Evolutionary conservation across 2,113 vertebrate genomes (phyloP).

Genomic region (Psittacus erithacus): DNA sequence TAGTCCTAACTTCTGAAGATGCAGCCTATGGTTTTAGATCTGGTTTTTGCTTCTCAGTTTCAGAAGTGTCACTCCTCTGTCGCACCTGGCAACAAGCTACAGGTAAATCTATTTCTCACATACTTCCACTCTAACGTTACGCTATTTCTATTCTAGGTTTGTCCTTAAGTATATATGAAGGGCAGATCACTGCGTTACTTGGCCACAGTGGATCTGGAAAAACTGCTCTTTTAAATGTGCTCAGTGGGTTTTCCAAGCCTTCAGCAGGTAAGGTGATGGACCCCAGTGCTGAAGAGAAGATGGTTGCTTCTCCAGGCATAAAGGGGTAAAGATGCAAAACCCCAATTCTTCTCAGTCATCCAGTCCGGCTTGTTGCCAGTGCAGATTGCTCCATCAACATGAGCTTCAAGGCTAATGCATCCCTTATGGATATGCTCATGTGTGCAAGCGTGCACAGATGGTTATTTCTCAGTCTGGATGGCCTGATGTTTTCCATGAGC

Average conservation of each 20-base stretch:
- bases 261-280: slow-evolving; percentile 73
- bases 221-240: slow-evolving; percentile 84
- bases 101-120: background rate
- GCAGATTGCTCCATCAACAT: background rate
- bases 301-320: background rate
- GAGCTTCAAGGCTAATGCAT: background rate
- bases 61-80: background rate
- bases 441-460: background rate
- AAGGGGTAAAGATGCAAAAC: background rate
- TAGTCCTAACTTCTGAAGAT: background rate
- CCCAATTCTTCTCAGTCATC: background rate
- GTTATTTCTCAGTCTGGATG: background rate
- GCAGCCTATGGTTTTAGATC: background rate
- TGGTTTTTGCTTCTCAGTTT: background rate
- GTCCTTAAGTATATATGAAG: slow-evolving; percentile 86
- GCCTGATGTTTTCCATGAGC: background rate
- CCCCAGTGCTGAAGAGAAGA: background rate
- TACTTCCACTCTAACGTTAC: background rate
- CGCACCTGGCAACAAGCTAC: background rate
- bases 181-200: slow-evolving; percentile 88
- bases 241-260: slow-evolving; percentile 85
- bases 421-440: accelerated
- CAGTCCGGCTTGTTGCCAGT: background rate
- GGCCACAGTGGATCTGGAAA: slow-evolving; percentile 89
- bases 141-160: slow-evolving; percentile 68